Percentiles rank a stretch among this genome's conserved stretches.
These are phyloP conservation scores for Drosophila prostipennis DNA, from an alignment of 2,888 invertebrate genomes.

Conservation along the genomic window DNA sequence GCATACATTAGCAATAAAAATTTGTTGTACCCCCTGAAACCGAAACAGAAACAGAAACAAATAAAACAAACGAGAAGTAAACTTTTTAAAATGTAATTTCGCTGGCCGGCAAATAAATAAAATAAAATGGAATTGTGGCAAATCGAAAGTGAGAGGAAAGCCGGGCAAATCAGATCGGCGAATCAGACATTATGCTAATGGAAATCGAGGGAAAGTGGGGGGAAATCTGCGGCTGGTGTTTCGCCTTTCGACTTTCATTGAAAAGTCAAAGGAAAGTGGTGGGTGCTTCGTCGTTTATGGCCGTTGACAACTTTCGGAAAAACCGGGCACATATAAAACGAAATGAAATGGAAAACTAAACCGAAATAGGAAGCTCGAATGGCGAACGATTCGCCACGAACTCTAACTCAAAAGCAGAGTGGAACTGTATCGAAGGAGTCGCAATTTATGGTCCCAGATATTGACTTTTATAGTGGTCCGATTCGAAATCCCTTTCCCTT, in stretches of 20 bases:
- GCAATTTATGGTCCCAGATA: slow-evolving; percentile 81
- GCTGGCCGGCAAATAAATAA: slow-evolving; percentile 71
- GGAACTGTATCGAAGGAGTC: slow-evolving; percentile 52
- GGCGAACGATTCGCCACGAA: slow-evolving; percentile 70
- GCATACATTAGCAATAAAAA: slow-evolving; percentile 82
- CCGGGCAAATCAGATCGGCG: slow-evolving; percentile 52
- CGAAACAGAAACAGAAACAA: slow-evolving; percentile 31
- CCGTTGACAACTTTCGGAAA: slow-evolving; percentile 72
- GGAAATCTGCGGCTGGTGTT: slow-evolving; percentile 65
- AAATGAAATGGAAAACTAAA: slow-evolving; percentile 76
- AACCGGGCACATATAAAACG: slow-evolving; percentile 71
- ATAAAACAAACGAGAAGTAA: slow-evolving; percentile 57
- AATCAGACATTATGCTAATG: slow-evolving; percentile 76
- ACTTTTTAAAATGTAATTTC: slow-evolving; percentile 79
- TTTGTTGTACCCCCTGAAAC: slow-evolving; percentile 29
- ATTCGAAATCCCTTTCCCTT: slow-evolving; percentile 21
- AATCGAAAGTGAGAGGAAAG: slow-evolving; percentile 55
- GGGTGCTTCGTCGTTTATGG: slow-evolving; percentile 56
- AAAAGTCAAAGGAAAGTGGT: slow-evolving; percentile 33
- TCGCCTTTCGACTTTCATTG: slow-evolving; percentile 69
- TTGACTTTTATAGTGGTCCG: slow-evolving; percentile 78
- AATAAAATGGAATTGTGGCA: slow-evolving; percentile 75
- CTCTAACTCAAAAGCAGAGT: slow-evolving; percentile 47
- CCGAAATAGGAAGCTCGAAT: slow-evolving; percentile 41
- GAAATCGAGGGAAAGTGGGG: slow-evolving; percentile 46